Percentiles rank a stretch among this genome's conserved stretches.
These are phyloP conservation scores for Alosa alosa DNA, from an alignment of 2,113 vertebrate genomes.

Conservation along the genomic window DNA sequence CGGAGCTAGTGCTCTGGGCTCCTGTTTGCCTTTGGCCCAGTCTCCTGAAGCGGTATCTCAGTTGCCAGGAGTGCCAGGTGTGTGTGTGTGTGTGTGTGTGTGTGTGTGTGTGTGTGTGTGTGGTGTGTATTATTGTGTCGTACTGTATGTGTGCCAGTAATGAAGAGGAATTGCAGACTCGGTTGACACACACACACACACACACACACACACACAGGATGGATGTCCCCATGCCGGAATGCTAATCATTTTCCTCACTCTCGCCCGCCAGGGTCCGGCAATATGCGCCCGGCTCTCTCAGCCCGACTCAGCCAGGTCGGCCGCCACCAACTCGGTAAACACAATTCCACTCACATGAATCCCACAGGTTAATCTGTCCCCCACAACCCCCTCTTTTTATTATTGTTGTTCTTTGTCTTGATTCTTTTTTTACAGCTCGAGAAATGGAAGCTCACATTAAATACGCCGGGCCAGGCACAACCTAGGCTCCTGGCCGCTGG, in stretches of 20 bases:
- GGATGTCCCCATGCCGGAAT: constrained; percentile 56
- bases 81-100: too few species aligned
- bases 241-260: constrained; percentile 63
- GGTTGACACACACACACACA: constrained; percentile 15
- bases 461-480: neutral
- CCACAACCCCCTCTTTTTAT: neutral
- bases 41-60: neutral
- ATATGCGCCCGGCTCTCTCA: constrained; percentile 52
- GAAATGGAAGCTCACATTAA: neutral
- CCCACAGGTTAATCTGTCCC: neutral
- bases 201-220: constrained; percentile 3
- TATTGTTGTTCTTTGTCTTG: constrained; percentile 21
- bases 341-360: constrained; percentile 42
- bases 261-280: constrained; percentile 60
- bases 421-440: neutral
- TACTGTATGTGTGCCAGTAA: constrained; percentile 22
- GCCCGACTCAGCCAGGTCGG: constrained; percentile 51
- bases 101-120: constrained; percentile 20
- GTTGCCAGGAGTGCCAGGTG: too few species aligned
- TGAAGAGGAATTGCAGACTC: constrained; percentile 42
- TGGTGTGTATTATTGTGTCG: too few species aligned
- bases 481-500: constrained; percentile 20
- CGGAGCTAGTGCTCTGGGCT: neutral
- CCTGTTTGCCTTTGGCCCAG: neutral
- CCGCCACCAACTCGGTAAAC: constrained; percentile 58